Evolutionary conservation across 2,797 vertebrate genomes (phyloP), one percentile per base, ranked within the genome.

Genomic region (Huso huso): DNA sequence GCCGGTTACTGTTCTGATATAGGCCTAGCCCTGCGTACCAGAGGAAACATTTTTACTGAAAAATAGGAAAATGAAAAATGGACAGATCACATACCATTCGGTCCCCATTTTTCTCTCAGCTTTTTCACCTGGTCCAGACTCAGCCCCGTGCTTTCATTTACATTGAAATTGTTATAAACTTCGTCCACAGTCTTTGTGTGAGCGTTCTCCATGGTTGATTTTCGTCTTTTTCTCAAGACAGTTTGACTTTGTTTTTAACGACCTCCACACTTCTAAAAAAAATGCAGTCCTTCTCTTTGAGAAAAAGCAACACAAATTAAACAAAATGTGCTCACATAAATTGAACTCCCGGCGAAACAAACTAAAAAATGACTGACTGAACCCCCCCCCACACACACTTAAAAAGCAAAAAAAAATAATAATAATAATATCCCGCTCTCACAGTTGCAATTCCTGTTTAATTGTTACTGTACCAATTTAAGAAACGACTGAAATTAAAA

Each of bases 181-280:
- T 98, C 96, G 86, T 98, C 96, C 83, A 98, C 96, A 64, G 94
- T 98, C 92, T 96, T 98, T 70, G 88, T 97, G 90, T 98, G 96
- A 64, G 93, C 84, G 93, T 94, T 97, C 87, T 99, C 96, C 96
- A 98, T 99, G 87, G 75, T 81, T 87, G 85, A 62, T 23, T 63
- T 37, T 37, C 23, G 23, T 37, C 23, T 37, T 37, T 37, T 66
- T 61, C 49, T 15, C 49, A 49, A 62, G 65, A 82, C 71, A 77
- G 75, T 81, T 65, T 72, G 63, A 73, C 68, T 70, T 65, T 69
- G 66, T 67, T 68, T 76, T 37, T 52, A 58, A 65, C 60, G 48
- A 62, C 8, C 64, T 49, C 64, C 64, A 37, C 23, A 1, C 15
- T 18, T 37, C 3, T 23, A 23, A 23, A 37, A 37, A 7, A 61